Percentiles rank a stretch among this genome's conserved stretches.
Conservation (phyloP, 1,140 invertebrate genomes). For the Mercenaria mercenaria region DNA sequence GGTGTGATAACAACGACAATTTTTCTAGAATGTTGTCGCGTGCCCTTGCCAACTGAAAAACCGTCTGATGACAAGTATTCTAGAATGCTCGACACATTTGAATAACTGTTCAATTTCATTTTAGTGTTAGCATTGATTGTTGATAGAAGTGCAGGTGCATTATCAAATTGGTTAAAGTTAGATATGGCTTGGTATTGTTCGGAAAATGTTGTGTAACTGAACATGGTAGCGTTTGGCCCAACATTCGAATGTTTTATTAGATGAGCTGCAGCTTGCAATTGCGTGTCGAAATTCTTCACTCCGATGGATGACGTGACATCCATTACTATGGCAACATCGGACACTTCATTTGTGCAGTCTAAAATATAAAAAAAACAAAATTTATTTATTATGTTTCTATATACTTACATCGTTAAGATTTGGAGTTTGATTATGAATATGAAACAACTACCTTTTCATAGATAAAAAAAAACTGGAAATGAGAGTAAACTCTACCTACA, state of each 20-base stretch:
- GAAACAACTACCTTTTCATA: too few relatives aligned
- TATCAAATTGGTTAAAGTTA: background rate
- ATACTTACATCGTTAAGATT: too few relatives aligned
- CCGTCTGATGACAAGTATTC: background rate
- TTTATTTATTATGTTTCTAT: too few relatives aligned
- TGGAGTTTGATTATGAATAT: too few relatives aligned
- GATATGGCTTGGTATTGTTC: background rate
- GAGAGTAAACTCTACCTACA: too few relatives aligned
- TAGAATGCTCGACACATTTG: background rate
- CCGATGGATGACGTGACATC: background rate
- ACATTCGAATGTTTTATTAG: background rate
- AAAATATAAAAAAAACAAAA: background rate
- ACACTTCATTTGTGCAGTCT: background rate
- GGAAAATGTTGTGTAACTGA: background rate
- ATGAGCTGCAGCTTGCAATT: background rate
- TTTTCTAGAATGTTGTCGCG: background rate
- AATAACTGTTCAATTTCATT: background rate
- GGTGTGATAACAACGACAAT: background rate
- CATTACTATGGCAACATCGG: slow-evolving; percentile 10
- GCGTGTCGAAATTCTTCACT: background rate
- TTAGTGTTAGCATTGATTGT: background rate
- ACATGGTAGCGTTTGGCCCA: background rate
- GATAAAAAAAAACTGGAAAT: too few relatives aligned
- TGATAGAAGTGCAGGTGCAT: background rate
- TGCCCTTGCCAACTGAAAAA: background rate